These are phyloP conservation scores for Drosophila kikkawai DNA, from an alignment of 1,140 invertebrate species.

Conservation along the genomic window DNA sequence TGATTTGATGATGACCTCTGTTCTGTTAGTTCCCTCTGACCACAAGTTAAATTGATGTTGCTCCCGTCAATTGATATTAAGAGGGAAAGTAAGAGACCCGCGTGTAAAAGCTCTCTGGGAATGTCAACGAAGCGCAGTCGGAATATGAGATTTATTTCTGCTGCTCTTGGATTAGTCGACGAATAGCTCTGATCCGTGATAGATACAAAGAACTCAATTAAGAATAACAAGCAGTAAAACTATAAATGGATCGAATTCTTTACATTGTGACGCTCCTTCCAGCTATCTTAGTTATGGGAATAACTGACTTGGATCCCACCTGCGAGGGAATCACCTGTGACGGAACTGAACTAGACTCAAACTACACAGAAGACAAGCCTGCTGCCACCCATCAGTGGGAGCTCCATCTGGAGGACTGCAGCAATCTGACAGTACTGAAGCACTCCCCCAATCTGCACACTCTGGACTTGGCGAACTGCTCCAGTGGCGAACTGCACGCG, in stretches of 20 bases:
- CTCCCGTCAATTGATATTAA: conserved; percentile 9
- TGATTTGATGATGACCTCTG: not conserved
- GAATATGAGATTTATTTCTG: not conserved
- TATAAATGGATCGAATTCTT: conserved; percentile 15
- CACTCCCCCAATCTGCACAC: conserved; percentile 49
- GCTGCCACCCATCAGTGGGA: conserved; percentile 13
- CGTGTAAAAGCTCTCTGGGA: not conserved
- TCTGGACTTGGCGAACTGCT: conserved; percentile 56
- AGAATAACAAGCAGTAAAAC: conserved; percentile 1
- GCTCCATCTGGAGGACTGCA: conserved; percentile 49
- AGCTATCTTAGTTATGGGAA: conserved; percentile 14
- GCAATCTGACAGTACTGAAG: conserved; percentile 29
- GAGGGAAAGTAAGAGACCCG: conserved; percentile 18
- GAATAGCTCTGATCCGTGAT: not conserved
- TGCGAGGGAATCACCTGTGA: conserved; percentile 9
- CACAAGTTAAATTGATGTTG: conserved; percentile 4
- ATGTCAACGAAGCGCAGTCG: not conserved
- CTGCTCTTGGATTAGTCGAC: conserved; percentile 6
- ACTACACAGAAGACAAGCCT: conserved; percentile 9
- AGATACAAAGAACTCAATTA: conserved; percentile 8
- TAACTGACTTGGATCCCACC: not conserved
- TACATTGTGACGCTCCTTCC: conserved; percentile 1
- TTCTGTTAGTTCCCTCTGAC: not conserved
- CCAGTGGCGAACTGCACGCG: conserved; percentile 23
- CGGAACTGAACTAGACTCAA: not conserved